Percentiles rank a stretch among this genome's conserved stretches.
Conservation (phyloP, 2,888 invertebrate genomes). For the Meliscaeva auricollis region DNA sequence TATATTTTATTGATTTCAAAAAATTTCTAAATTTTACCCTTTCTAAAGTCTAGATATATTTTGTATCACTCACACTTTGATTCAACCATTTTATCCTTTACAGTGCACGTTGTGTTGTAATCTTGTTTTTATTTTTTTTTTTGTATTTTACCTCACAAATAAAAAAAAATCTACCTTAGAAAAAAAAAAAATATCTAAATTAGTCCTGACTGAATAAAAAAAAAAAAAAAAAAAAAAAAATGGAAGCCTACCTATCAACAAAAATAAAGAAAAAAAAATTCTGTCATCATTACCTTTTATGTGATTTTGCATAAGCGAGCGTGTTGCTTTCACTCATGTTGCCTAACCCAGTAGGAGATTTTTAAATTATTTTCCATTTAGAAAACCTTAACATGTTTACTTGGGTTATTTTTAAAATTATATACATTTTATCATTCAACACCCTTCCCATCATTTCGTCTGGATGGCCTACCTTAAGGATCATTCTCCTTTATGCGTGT, state of each 20-base stretch:
- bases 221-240: neutral
- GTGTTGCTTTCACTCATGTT: neutral
- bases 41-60: no score
- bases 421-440: neutral
- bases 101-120: no score
- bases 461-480: neutral
- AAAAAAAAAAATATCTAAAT: neutral
- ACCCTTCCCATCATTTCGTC: neutral
- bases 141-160: no score
- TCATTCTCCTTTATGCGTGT: neutral
- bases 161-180: neutral
- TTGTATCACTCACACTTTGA: no score
- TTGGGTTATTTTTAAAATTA: neutral
- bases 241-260: no score
- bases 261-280: neutral
- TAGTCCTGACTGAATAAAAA: neutral
- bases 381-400: constrained; percentile 1
- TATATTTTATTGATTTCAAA: no score
- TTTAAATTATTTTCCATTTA: constrained; percentile 25
- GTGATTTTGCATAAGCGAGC: neutral
- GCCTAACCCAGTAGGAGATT: constrained; percentile 21
- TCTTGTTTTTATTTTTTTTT: no score
- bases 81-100: no score
- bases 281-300: constrained; percentile 27
- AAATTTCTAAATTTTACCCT: no score